These are phyloP conservation scores for Synodontis membranacea DNA, from an alignment of 2,113 vertebrate species.

Conservation along the genomic window DNA sequence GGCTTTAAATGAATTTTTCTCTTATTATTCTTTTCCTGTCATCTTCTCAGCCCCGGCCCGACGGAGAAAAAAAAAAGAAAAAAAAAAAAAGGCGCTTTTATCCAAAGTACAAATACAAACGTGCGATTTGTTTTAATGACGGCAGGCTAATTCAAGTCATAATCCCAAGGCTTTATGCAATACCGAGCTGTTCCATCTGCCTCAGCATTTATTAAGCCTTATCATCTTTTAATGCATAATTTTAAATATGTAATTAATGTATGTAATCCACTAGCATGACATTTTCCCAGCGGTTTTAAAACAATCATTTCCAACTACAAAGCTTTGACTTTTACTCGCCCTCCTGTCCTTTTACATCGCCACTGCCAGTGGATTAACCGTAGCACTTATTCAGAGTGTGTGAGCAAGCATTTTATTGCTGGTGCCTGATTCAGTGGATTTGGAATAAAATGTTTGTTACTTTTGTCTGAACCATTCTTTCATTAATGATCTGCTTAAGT, in stretches of 20 bases:
- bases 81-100: conserved; percentile 23
- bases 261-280: conserved; percentile 44
- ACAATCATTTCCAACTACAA: conserved; percentile 32
- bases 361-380: conserved; percentile 27
- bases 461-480: not conserved
- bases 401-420: conserved; percentile 24
- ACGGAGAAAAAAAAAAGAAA: no score
- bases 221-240: conserved; percentile 39
- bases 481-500: not conserved
- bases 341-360: conserved; percentile 38
- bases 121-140: conserved; percentile 36
- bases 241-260: conserved; percentile 42
- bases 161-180: conserved; percentile 36
- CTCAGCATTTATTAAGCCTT: conserved; percentile 39
- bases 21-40: conserved; percentile 42
- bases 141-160: conserved; percentile 38
- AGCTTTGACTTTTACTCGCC: conserved; percentile 45
- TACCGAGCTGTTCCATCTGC: conserved; percentile 36
- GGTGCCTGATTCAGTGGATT: conserved; percentile 22
- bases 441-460: conserved; percentile 1
- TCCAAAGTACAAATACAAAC: conserved; percentile 32
- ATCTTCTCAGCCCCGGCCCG: conserved; percentile 31
- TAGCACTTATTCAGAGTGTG: conserved; percentile 29
- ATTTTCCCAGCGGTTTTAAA: conserved; percentile 26
- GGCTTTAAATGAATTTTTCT: conserved; percentile 45